Base-by-base conservation (phyloP, 2,113 vertebrate genomes). In the Alces alces region DNA sequence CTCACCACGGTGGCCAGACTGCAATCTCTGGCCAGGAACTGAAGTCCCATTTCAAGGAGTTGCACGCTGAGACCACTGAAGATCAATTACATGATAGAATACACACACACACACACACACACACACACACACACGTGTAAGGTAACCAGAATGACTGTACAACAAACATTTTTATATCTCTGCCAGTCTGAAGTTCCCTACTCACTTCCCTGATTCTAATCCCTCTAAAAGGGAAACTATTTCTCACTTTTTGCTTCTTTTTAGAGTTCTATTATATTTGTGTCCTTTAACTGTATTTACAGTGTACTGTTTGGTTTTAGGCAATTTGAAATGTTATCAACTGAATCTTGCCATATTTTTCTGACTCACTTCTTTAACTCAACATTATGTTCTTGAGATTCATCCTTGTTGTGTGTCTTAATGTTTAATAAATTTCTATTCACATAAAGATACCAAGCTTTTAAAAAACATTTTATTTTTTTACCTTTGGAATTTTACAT, bases 191-290 rank as follows among this genome's bases (percentile, higher is more conserved):
- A 76, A 57, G 66, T 21, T 70, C 4, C 33, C 23, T 70, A 52
- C 36, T 8, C 9, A 70, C 47, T 14, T 39, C 21, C 25, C 50
- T 89, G 66, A 55, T 43, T 89, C 50, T 55, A 73, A 39, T 4
- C 6, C 36, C 52, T 57, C 66, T 76, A 4, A 43, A 76, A 43
- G 36, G 36, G 52, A 89, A 55, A 76, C 30, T 89, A 19, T 28
- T 21, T 89, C 55, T 84, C 15, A 21, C 54, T 55, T 89, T 39
- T 43, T 70, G 61, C 33, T 54, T 76, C 36, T 57, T 36, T 43
- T 55, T 57, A 76, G 50, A 76, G 36, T 89, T 76, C 76, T 57
- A 45, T 55, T 76, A 30, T 73, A 76, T 76, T 33, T 89, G 66
- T 76, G 19, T 76, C 17, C 36, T 89, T 76, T 76, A 76, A 73